Percentiles rank a stretch among this genome's conserved stretches.
Conservation (phyloP, 1,140 invertebrate species). For the Battus philenor region DNA sequence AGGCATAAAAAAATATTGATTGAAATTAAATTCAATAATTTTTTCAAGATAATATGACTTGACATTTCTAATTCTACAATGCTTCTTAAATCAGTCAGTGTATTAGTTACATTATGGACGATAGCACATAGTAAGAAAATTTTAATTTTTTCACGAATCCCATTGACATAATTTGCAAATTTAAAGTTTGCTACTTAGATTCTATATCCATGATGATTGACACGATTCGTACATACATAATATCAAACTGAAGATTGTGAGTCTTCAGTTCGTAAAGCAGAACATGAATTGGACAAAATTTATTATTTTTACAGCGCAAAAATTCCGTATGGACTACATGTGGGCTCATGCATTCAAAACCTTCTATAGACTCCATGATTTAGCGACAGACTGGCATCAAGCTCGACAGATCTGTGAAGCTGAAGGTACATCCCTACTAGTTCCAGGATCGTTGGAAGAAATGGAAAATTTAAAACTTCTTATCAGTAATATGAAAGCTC, state of each 20-base stretch:
- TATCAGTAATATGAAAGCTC: constrained; percentile 53
- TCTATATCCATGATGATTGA: neutral
- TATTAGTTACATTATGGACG: constrained; percentile 7
- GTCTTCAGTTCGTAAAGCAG: no score
- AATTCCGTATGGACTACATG: constrained; percentile 52
- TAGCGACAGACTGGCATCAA: constrained; percentile 44
- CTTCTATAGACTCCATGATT: constrained; percentile 46
- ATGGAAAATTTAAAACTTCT: constrained; percentile 52
- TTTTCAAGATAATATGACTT: neutral
- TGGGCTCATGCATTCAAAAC: constrained; percentile 46
- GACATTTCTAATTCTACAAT: neutral
- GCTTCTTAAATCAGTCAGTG: neutral
- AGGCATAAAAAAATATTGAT: neutral
- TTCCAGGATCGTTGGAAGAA: constrained; percentile 43
- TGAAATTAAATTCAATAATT: neutral
- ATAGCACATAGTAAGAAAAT: constrained; percentile 5
- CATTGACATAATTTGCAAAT: no score
- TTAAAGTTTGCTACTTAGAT: no score
- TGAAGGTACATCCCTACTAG: constrained; percentile 45
- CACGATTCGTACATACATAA: no score
- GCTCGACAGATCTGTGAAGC: constrained; percentile 48
- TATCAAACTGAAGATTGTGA: no score
- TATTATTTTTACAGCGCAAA: constrained; percentile 36
- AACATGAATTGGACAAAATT: neutral
- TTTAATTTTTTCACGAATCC: no score